Evolutionary conservation across 2,113 vertebrate genomes (phyloP), one percentile per base, ranked within the genome.

Genomic region (Nettapus auritus): DNA sequence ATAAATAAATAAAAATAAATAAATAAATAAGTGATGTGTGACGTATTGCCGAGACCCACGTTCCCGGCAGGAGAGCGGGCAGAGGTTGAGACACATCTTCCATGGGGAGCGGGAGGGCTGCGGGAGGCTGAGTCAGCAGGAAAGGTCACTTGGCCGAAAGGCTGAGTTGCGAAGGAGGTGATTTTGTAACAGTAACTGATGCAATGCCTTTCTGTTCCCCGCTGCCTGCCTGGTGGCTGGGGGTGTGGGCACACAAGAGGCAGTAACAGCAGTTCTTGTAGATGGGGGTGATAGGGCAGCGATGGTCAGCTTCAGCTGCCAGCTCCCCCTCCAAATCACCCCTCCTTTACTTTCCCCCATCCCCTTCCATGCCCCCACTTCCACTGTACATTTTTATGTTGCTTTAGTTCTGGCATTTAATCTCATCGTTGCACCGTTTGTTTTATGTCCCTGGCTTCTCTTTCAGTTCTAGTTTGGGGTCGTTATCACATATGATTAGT

Each of bases 401-500:
- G 16, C 25, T 81, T 78, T 36, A 7, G 21, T 90, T 78, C 79
- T 86, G 75, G 60, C 56, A 17, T 81, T 81, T 86, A 63, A 71
- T 81, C 52, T 92, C 44, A 6, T 79, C 2, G 0, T n/a, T 34
- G 14, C 2, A 0, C 23, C 60, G 40, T 84, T 92, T 86, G 67
- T 60, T 91, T 90, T 81, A 71, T 33, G 31, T 48, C 57, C 62
- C 86, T 88, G 93, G 80, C 77, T 92, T 22, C 0, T 86, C 38
- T 86, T 85, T 57, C 33, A 9, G 36, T 80, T 95, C 55, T 48
- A 1, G 0, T 90, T 92, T 60, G 44, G 83, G 92, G 88, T 93
- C 74, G 33, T 90, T 96, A 95, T 88, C 74, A 66, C 40, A 29
- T 76, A 2, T 62, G 69, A 92, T 93, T 94, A 96, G 48, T 87